Percentiles rank a stretch among this genome's conserved stretches.
Conservation (phyloP, 2,113 vertebrate species). For the Ictalurus furcatus region DNA sequence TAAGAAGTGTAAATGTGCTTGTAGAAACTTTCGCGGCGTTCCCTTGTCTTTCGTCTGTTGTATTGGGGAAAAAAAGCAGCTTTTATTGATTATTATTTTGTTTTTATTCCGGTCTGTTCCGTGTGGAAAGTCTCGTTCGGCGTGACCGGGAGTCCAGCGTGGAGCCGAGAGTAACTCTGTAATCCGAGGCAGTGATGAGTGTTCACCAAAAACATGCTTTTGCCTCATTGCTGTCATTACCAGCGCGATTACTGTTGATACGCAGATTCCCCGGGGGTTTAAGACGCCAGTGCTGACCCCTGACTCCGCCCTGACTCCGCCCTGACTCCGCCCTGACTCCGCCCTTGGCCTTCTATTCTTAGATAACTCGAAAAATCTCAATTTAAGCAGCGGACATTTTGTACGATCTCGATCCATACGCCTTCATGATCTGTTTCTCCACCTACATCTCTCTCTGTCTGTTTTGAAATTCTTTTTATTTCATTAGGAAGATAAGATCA, state of each 20-base stretch:
- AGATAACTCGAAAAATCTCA: neutral
- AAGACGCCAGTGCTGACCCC: neutral
- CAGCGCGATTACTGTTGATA: neutral
- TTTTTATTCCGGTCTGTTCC: too few relatives aligned
- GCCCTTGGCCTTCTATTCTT: too few relatives aligned
- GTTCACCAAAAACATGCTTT: conserved; percentile 6
- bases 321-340: neutral
- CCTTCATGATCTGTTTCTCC: too few relatives aligned
- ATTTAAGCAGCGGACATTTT: too few relatives aligned
- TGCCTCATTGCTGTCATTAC: conserved; percentile 4
- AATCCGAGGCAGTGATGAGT: conserved; percentile 5
- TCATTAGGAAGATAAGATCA: too few relatives aligned
- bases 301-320: neutral
- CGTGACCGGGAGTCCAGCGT: neutral
- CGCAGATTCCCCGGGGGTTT: neutral
- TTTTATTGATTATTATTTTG: too few relatives aligned
- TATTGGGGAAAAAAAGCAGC: neutral
- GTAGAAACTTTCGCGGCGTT: neutral
- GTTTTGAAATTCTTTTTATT: too few relatives aligned
- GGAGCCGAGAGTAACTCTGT: neutral
- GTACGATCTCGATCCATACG: too few relatives aligned
- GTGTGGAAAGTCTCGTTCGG: neutral
- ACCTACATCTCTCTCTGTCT: too few relatives aligned
- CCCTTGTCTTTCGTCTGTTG: neutral
- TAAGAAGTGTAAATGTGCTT: neutral